Conservation (phyloP, 1,140 invertebrate genomes). For the Lucilia cuprina region DNA sequence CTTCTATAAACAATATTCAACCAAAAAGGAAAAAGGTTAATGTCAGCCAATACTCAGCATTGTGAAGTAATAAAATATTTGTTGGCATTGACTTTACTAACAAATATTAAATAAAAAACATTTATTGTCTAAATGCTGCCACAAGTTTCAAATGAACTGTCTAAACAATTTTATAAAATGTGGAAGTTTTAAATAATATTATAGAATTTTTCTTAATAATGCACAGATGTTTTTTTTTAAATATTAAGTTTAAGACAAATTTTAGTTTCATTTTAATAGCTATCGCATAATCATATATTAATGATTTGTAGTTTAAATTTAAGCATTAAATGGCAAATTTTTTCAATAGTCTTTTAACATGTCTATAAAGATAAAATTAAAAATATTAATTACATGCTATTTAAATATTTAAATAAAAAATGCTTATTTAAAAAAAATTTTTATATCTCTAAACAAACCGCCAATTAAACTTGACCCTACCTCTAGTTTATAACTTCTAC, state of each 20-base stretch:
- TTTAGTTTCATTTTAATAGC: too few species aligned
- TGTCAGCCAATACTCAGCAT: neutral
- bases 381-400: neutral
- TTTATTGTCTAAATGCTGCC: neutral
- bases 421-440: neutral
- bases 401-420: neutral
- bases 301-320: neutral
- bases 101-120: neutral
- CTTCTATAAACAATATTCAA: neutral
- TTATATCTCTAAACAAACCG: neutral
- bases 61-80: neutral
- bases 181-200: neutral
- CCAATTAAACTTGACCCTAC: conserved; percentile 7
- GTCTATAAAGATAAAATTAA: neutral
- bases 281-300: too few species aligned
- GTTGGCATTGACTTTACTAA: neutral
- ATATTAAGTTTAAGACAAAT: neutral
- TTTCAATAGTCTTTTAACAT: neutral
- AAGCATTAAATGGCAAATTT: neutral
- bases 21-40: conserved; percentile 3
- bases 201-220: neutral
- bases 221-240: neutral
- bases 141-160: neutral
- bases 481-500: neutral
- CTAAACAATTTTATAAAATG: neutral